These are phyloP conservation scores for Macrotrachela quadricornifera DNA, from an alignment of 1,140 invertebrate genomes.

Conservation along the genomic window DNA sequence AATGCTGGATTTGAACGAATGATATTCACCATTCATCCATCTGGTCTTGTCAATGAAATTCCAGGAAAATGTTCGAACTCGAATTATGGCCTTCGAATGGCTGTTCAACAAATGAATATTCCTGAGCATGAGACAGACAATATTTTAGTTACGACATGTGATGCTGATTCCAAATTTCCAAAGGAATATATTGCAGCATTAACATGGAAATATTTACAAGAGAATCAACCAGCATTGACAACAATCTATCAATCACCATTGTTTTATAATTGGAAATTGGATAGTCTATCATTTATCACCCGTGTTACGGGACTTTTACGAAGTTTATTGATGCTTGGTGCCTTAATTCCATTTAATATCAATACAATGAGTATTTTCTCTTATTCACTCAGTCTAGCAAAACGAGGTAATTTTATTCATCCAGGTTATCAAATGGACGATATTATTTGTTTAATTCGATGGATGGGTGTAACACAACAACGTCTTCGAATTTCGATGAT, in stretches of 20 bases:
- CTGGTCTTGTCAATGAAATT: not conserved
- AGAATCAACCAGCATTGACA: not conserved
- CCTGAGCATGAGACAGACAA: not conserved
- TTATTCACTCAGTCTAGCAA: conserved; percentile 11
- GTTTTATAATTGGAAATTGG: conserved; percentile 11
- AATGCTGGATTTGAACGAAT: no score
- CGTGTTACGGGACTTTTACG: conserved; percentile 13
- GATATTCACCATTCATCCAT: no score
- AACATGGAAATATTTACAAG: not conserved
- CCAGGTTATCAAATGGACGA: conserved; percentile 16
- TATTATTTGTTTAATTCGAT: conserved; percentile 15
- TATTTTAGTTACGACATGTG: no score
- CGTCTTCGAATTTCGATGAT: conserved; percentile 11
- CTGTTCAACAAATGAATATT: no score
- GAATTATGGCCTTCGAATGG: not conserved
- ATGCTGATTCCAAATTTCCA: not conserved
- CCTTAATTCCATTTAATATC: conserved; percentile 15
- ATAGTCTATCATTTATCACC: conserved; percentile 15
- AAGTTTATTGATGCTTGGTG: conserved; percentile 16
- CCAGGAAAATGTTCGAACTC: not conserved
- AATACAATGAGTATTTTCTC: conserved; percentile 16
- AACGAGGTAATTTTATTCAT: conserved; percentile 14
- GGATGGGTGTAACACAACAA: conserved; percentile 13
- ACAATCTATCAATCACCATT: not conserved
- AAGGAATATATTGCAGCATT: no score